Evolutionary conservation across 92 coral and sea anemone genomes (phyloP).

Genomic region (Siderastrea siderea): DNA sequence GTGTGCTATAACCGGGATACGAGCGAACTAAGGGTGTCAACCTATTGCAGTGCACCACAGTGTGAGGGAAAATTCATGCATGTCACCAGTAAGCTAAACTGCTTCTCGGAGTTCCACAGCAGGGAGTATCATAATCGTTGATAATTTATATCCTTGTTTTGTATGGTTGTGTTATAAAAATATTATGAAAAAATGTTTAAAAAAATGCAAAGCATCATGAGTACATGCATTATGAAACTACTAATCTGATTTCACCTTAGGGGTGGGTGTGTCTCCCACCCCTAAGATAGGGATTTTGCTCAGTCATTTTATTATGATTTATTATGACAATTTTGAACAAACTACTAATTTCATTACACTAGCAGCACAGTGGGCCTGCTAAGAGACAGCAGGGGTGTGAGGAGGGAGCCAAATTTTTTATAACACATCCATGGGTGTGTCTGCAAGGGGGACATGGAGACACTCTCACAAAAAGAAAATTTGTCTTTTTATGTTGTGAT

Average conservation of each 20-base stretch:
- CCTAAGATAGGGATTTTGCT: too few relatives aligned
- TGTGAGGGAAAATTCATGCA: not conserved
- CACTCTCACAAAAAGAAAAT: not conserved
- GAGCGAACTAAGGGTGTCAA: not conserved
- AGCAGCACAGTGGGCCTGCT: not conserved
- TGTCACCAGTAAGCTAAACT: not conserved
- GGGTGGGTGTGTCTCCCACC: too few relatives aligned
- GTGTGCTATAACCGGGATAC: conserved; percentile 8
- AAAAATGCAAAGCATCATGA: not conserved
- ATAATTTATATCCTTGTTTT: not conserved
- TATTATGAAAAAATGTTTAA: not conserved
- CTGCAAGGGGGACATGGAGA: not conserved
- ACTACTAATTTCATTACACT: too few relatives aligned
- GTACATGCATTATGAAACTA: too few relatives aligned
- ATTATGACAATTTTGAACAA: not conserved
- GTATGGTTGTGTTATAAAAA: not conserved
- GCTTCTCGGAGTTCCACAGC: conserved; percentile 15
- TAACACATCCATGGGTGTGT: not conserved
- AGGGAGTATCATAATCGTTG: conserved; percentile 10
- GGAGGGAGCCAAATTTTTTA: not conserved
- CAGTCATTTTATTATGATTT: too few relatives aligned
- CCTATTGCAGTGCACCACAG: conserved; percentile 29
- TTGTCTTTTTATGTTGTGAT: not conserved
- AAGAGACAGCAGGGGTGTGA: not conserved
- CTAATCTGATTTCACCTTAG: too few relatives aligned